Base-by-base conservation (phyloP, 2,797 vertebrate genomes). In the Octomys mimax region DNA sequence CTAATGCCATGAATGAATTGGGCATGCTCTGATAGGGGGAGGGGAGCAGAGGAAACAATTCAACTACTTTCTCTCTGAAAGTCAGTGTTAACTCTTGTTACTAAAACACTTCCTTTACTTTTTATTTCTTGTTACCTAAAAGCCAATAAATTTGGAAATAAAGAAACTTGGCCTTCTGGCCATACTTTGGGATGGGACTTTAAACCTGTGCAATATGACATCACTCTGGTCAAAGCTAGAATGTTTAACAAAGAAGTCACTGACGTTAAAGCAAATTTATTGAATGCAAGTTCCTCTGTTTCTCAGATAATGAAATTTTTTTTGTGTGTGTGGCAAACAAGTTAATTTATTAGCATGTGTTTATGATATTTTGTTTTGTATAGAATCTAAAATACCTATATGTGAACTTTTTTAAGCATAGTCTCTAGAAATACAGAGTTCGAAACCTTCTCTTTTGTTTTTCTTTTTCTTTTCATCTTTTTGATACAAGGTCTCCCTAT, bases 311-410 rank as follows among this genome's bases (percentile, higher is more conserved):
- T 82, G 82, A 89, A 79, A 87, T 68, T 68, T 57, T 14, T 83
- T 97, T 42, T 59, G 57, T 68, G 57, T 14, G 83, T 97, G 49
- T 59, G 57, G 57, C 3, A 13, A 75, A 83, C 4, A 75, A 75
- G 11, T 24, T 70, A 87, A 80, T 87, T 87, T 88, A 82, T 85
- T 66, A 93, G 36, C 13, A 78, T 62, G 4, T 89, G 46, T 85
- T 97, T 80, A 57, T 59, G 21, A 80, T 66, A 84, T 42, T 68
- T 61, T 92, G 36, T 70, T 97, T 91, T 96, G 59, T 33, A 46
- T 73, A 68, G 78, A 71, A 84, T 84, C 94, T 94, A 57, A 26
- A 93, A 89, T 77, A 70, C 77, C 61, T 82, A 91, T 33, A 4
- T 14, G 79, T 64, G 77, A 22, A 28, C 66, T 66, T 84, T 66